Percentiles rank a stretch among this genome's conserved stretches.
Evolutionary conservation across 2,797 vertebrate genomes (phyloP).

Genomic region (Urophycis tenuis): DNA sequence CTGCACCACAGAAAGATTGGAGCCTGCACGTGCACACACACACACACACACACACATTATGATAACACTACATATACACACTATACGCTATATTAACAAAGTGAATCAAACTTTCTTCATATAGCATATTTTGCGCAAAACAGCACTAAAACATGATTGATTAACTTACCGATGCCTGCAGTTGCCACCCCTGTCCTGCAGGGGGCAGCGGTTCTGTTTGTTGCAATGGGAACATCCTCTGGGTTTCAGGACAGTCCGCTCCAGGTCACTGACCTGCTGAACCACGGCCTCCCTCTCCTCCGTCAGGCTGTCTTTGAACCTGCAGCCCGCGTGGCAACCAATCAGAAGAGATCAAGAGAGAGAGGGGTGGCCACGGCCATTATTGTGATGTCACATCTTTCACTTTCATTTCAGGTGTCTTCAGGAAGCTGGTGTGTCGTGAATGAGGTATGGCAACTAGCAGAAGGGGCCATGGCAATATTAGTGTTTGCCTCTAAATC

Average conservation of each 20-base stretch:
- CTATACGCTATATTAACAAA: background rate
- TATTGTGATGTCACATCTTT: background rate
- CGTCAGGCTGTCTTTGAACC: slow-evolving; percentile 66
- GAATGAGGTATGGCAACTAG: background rate
- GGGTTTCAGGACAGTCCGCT: slow-evolving; percentile 46
- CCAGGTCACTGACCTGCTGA: slow-evolving; percentile 56
- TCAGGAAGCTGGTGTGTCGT: background rate
- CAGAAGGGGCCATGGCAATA: too few relatives aligned
- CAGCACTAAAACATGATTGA: background rate
- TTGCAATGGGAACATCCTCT: slow-evolving; percentile 17
- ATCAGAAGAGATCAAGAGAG: background rate
- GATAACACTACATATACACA: background rate
- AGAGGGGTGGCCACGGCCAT: background rate
- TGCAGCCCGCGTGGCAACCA: slow-evolving; percentile 25
- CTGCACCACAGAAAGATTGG: background rate
- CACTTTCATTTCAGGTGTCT: background rate
- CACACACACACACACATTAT: background rate
- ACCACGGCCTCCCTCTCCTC: slow-evolving; percentile 65
- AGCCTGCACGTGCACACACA: background rate
- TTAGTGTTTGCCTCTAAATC: too few relatives aligned
- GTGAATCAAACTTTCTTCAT: background rate
- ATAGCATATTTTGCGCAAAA: background rate
- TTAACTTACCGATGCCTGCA: slow-evolving; percentile 30
- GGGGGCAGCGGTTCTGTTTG: slow-evolving; percentile 22
- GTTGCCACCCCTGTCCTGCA: slow-evolving; percentile 26